Conservation (phyloP, 2,888 invertebrate species). For the Athalia rosae region DNA sequence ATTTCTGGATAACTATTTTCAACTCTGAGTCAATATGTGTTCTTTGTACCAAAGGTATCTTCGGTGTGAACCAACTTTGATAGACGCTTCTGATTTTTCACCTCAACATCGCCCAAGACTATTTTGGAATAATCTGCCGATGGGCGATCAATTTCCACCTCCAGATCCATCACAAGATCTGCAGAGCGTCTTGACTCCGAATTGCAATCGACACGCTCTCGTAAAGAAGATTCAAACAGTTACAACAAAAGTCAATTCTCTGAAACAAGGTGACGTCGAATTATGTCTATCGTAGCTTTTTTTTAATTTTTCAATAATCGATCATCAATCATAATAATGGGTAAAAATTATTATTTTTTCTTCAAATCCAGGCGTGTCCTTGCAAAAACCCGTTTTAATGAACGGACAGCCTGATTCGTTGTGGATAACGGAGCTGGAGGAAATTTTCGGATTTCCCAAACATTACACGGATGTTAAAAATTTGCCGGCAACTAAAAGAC, state of each 20-base stretch:
- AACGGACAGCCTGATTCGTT: constrained; percentile 70
- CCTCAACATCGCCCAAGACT: constrained; percentile 75
- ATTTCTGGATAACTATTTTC: too few species aligned
- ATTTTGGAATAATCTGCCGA: constrained; percentile 78
- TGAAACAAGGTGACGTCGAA: constrained; percentile 66
- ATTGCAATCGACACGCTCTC: constrained; percentile 70
- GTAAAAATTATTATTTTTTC: not conserved
- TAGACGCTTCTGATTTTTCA: constrained; percentile 76
- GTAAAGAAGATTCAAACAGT: constrained; percentile 75
- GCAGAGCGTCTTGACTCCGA: constrained; percentile 68
- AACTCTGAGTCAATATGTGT: not conserved
- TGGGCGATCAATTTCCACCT: constrained; percentile 63
- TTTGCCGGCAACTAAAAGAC: constrained; percentile 71
- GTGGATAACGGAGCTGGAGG: constrained; percentile 77
- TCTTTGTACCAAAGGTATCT: constrained; percentile 65
- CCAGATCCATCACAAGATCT: constrained; percentile 49
- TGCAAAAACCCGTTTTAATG: constrained; percentile 67
- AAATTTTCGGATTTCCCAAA: constrained; percentile 76
- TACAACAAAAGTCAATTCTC: constrained; percentile 74
- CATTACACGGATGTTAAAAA: constrained; percentile 77
- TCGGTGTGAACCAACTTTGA: constrained; percentile 74
- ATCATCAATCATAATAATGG: too few species aligned
- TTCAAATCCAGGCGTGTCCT: constrained; percentile 55
- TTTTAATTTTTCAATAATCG: too few species aligned
- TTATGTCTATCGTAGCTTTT: too few species aligned